phyloP scores from a whole-genome alignment of 2,113 vertebrate species.

The Ranitomeya variabilis region DNA sequence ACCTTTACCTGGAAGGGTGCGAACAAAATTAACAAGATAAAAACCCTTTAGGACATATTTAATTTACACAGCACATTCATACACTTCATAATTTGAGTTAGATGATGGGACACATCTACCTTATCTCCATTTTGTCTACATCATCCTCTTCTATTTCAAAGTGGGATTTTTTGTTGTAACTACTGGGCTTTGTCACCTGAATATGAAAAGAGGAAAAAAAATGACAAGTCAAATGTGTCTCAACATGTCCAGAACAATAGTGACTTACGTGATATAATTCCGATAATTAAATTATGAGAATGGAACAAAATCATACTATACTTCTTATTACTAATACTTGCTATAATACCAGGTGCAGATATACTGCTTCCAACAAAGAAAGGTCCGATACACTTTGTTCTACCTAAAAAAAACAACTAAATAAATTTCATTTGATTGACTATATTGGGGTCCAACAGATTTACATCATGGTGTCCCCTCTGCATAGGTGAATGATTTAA shows the following conservation, averaged over 20 bases:
- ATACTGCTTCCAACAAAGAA: too few species aligned
- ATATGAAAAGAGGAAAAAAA: constrained; percentile 47
- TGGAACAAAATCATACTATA: too few species aligned
- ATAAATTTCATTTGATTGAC: too few species aligned
- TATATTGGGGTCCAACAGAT: too few species aligned
- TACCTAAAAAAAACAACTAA: too few species aligned
- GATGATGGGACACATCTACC: constrained; percentile 70
- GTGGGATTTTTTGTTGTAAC: constrained; percentile 90
- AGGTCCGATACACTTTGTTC: too few species aligned
- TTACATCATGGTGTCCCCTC: neutral
- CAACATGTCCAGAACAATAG: neutral
- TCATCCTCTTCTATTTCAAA: constrained; percentile 98
- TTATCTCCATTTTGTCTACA: constrained; percentile 94
- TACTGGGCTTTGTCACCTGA: constrained; percentile 91
- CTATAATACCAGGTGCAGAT: too few species aligned
- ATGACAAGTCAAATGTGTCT: neutral
- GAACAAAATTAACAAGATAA: neutral
- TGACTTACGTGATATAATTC: neutral
- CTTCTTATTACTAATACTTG: too few species aligned
- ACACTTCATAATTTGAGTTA: neutral
- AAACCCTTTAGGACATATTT: neutral
- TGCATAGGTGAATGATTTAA: too few species aligned
- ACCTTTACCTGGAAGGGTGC: neutral
- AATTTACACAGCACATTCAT: neutral
- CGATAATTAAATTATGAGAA: too few species aligned